Evolutionary conservation across 2,888 invertebrate species (phyloP).

Genomic region (Ceriagrion tenellum): DNA sequence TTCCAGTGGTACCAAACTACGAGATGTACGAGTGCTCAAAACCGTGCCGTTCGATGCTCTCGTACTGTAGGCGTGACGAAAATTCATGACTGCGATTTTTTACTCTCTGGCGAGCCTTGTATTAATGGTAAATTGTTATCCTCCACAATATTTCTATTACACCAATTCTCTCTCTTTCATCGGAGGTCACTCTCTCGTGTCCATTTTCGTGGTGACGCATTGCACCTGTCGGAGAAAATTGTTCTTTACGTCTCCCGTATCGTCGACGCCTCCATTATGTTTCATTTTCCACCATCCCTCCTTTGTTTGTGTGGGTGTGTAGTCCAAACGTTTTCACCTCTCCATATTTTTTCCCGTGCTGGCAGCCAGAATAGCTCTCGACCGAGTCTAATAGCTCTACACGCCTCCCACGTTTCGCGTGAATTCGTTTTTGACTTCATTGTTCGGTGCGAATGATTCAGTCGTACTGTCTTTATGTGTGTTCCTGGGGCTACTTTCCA

Average conservation of each 20-base stretch:
- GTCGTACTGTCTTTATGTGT: neutral
- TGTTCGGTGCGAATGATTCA: neutral
- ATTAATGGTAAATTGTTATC: neutral
- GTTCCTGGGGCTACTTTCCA: no score
- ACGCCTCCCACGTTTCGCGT: neutral
- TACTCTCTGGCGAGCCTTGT: neutral
- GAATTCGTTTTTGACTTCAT: neutral
- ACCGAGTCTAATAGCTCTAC: neutral
- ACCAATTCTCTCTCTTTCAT: neutral
- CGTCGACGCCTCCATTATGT: neutral
- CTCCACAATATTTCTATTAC: neutral
- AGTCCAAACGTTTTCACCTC: neutral
- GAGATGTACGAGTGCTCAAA: neutral
- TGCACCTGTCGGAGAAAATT: slow-evolving; percentile 47
- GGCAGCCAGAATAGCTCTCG: neutral
- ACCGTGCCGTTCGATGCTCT: neutral
- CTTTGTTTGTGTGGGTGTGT: neutral
- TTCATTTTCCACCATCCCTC: neutral
- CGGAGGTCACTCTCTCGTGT: neutral
- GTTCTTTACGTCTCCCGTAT: neutral
- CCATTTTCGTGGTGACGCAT: slow-evolving; percentile 38
- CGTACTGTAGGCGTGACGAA: neutral
- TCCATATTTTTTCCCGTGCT: neutral
- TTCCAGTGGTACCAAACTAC: slow-evolving; percentile 22
- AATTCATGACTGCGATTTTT: neutral